Evolutionary conservation across 2,113 vertebrate genomes (phyloP), one percentile per base, ranked within the genome.

Genomic region (Salvelinus sp.): DNA sequence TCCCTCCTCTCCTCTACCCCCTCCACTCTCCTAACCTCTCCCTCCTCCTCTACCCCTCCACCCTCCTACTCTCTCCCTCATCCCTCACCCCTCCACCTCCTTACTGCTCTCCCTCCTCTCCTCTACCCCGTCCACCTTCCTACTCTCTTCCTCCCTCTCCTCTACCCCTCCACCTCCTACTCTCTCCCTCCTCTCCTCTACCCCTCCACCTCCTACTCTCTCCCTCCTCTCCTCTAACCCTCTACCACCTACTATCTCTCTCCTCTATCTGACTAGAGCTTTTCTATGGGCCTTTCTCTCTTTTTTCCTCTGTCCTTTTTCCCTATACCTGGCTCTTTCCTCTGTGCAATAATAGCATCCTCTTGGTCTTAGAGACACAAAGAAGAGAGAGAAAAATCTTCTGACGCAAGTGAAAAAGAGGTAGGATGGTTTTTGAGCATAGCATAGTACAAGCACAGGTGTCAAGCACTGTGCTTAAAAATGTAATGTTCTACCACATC

Each of bases 91-190:
- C 6, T 33, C 6, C 1, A 33, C 6, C 6, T 1, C 30, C 5
- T 76, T 76, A 79, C 79, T 6, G n/a, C 6, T 33, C 30, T 0
- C 28, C 3, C 28, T 30, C 4, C 33, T 33, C 33, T 33, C 1
- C 38, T 62, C 33, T 48, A 22, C 22, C 13, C 58, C 3, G n/a
- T 48, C 64, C 23, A 7, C 76, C 82, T 76, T 76, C 77, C 84
- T 3, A 33, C 33, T 33, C 1, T 33, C 33, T 4, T 6, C 5
- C 33, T 33, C 33, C 33, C 6, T 33, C 67, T 23, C 23, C 76
- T 79, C 82, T 69, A 65, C 75, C 75, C 79, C 80, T 74, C 72
- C 69, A 83, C 82, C 33, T 0, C 30, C 30, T 5, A 33, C 70
- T 74, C 47, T 27, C 27, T 25, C 74, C 68, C 22, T 14, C 9